Evolutionary conservation across 1,140 invertebrate genomes (phyloP).

Genomic region (Bradysia coprophila): DNA sequence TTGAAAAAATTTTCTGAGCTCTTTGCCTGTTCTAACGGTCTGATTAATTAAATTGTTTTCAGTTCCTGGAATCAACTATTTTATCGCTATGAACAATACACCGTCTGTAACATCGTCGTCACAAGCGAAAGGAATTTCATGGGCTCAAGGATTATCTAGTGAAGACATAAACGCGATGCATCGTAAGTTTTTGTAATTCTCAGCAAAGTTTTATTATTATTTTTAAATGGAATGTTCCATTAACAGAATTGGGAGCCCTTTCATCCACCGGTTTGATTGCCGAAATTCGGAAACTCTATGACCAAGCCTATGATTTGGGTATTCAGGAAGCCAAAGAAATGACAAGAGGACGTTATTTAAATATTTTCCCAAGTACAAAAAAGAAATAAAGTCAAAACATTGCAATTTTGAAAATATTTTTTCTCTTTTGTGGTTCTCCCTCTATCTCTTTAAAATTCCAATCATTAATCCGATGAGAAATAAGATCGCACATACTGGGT

Average conservation of each 20-base stretch:
- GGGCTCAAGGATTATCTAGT: constrained; percentile 32
- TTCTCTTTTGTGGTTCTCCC: too few species aligned
- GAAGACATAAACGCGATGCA: constrained; percentile 54
- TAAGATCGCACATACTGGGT: too few species aligned
- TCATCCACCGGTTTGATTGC: constrained; percentile 62
- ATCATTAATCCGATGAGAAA: too few species aligned
- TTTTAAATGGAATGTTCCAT: not conserved
- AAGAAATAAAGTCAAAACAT: too few species aligned
- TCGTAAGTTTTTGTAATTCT: constrained; percentile 31
- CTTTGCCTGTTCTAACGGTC: too few species aligned
- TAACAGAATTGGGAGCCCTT: constrained; percentile 63
- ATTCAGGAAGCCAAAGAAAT: constrained; percentile 91
- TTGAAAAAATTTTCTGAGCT: too few species aligned
- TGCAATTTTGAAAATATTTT: too few species aligned
- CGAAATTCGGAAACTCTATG: constrained; percentile 84
- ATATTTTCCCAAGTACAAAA: constrained; percentile 39
- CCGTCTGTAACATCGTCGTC: constrained; percentile 26
- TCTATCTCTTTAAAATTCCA: too few species aligned
- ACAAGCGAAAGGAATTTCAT: constrained; percentile 20
- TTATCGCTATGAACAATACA: constrained; percentile 31
- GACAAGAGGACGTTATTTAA: constrained; percentile 86
- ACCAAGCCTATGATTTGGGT: constrained; percentile 82
- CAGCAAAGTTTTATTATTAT: not conserved
- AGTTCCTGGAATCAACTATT: constrained; percentile 62
- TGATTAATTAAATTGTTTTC: too few species aligned